A percentile compares a stretch with the other conserved stretches of the same genome.
These are phyloP conservation scores for Columba guinea DNA, from an alignment of 2,797 vertebrate species.

Conservation along the genomic window DNA sequence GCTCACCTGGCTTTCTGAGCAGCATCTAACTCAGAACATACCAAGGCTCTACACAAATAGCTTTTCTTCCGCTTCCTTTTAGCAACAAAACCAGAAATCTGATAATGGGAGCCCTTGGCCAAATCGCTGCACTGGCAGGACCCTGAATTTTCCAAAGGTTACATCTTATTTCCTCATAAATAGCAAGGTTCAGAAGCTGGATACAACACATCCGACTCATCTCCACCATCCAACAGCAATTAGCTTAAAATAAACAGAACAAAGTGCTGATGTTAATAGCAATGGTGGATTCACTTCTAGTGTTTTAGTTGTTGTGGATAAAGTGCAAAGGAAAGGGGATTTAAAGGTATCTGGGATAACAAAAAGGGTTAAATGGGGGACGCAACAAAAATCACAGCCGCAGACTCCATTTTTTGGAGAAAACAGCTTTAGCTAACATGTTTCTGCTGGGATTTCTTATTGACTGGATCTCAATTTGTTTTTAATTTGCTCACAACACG, in stretches of 20 bases:
- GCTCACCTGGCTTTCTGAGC: not conserved
- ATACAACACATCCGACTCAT: fast-evolving
- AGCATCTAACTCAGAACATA: not conserved
- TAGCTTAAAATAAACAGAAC: not conserved
- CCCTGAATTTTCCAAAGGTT: not conserved
- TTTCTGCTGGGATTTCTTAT: not conserved
- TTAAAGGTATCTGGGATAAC: not conserved
- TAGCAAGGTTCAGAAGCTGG: not conserved
- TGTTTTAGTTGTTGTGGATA: not conserved
- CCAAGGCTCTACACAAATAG: not conserved
- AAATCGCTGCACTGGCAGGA: not conserved
- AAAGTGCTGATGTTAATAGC: not conserved
- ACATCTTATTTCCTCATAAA: not conserved
- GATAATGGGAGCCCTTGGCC: not conserved
- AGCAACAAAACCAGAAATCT: not conserved
- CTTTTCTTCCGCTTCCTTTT: not conserved
- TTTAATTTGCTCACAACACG: not conserved
- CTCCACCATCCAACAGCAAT: not conserved
- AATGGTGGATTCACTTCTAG: not conserved
- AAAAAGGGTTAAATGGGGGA: not conserved
- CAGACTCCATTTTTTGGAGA: not conserved
- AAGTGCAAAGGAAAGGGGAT: constrained; percentile 24
- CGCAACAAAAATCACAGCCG: not conserved
- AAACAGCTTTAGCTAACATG: not conserved
- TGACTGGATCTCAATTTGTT: not conserved